Conservation (phyloP, 2,888 invertebrate genomes). For the Quadroppia sp. region DNA sequence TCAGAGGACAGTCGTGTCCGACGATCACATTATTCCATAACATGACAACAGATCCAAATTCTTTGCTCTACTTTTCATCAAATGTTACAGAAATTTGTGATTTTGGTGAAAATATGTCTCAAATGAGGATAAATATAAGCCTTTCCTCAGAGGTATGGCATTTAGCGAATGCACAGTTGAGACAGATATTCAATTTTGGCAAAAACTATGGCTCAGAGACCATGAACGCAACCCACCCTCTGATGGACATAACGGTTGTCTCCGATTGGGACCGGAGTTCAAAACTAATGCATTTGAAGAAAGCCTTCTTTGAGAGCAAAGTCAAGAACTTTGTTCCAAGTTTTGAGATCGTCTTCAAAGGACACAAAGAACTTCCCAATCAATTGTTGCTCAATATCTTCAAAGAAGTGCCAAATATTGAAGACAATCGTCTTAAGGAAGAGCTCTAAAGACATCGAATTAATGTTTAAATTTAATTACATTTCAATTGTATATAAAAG, state of each 20-base stretch:
- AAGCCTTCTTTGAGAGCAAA: slow-evolving; percentile 30
- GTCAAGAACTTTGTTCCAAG: neutral
- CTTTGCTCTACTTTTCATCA: slow-evolving; percentile 32
- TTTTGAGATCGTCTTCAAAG: slow-evolving; percentile 31
- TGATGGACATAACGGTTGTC: slow-evolving; percentile 42
- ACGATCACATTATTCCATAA: slow-evolving; percentile 28
- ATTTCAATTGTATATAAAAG: no score
- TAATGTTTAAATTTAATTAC: neutral
- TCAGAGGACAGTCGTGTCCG: neutral
- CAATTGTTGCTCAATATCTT: neutral
- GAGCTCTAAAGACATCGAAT: neutral
- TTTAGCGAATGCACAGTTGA: slow-evolving; percentile 5
- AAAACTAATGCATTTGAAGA: slow-evolving; percentile 13
- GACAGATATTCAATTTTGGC: slow-evolving; percentile 24
- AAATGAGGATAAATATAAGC: slow-evolving; percentile 15
- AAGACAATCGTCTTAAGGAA: neutral
- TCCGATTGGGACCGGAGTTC: slow-evolving; percentile 42
- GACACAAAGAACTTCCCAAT: slow-evolving; percentile 14
- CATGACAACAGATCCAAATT: slow-evolving; percentile 8
- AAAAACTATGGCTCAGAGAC: slow-evolving; percentile 40
- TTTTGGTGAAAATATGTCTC: neutral
- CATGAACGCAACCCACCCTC: slow-evolving; percentile 41
- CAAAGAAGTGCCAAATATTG: slow-evolving; percentile 27
- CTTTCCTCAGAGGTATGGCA: slow-evolving; percentile 16
- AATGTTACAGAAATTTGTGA: slow-evolving; percentile 35